Base-by-base conservation (phyloP, 2,113 vertebrate genomes). In the Halcyon malimbica region DNA sequence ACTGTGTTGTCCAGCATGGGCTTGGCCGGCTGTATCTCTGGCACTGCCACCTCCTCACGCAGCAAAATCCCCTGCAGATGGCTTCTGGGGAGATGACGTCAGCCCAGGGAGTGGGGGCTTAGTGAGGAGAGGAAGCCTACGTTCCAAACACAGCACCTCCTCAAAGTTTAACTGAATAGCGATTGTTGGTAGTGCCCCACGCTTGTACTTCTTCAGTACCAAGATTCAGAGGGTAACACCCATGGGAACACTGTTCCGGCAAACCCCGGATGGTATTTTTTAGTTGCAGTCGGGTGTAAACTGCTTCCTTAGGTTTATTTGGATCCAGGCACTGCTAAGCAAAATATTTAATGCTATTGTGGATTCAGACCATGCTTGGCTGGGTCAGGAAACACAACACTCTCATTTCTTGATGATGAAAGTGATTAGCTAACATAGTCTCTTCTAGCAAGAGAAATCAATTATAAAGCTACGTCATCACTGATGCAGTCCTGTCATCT, bases 1-100 rank as follows among this genome's bases (percentile, higher is more conserved):
- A 0, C 59, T 51, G 31, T 6, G 15, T 13, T 10, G 1, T 37
- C 44, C 73, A 53, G 37, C 31, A 9, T 0, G 10, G 48, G 11
- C 25, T 82, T 69, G 19, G 73, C 42, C 71, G 37, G 41, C 28
- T 65, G 33, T 11, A 62, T 11, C 33, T 81, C 84, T 78, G 54
- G 19, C 33, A 8, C 13, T 60, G 74, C 75, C 41, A 25, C 29
- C 37, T 63, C 35, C 56, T 79, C 35, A 6, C 1, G 1, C 57
- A 31, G 39, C 5, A 1, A 68, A 88, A 88, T 26, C 25, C n/a
- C 48, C 42, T 3, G 3, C 0, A 1, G 19, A 10, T 10, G 28
- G 6, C 37, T 59, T 79, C 41, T 67, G 35, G 44, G 31, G 42
- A 75, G 35, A 33, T 2, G 6, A 18, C 2, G 3, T n/a, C 37